These are phyloP conservation scores for Caenorhabditis sp. DNA, from an alignment of 2,888 invertebrate genomes.

Conservation along the genomic window DNA sequence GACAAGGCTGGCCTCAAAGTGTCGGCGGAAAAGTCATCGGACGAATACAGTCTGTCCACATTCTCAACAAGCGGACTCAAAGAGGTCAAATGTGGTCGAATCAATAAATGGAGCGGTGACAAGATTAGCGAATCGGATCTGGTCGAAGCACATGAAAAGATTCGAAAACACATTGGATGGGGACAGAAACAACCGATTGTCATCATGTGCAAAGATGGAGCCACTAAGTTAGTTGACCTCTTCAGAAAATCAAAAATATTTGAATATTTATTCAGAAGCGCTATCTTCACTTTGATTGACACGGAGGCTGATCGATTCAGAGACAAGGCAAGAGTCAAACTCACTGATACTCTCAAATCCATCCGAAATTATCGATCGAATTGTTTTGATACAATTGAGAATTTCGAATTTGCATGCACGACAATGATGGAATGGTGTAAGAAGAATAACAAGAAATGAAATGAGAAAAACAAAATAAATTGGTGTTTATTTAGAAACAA, in stretches of 20 bases:
- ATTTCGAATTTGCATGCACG: slow-evolving; percentile 16
- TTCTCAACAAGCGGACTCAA: slow-evolving; percentile 11
- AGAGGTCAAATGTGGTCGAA: slow-evolving; percentile 12
- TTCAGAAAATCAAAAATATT: too few species aligned
- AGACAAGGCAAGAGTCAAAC: slow-evolving; percentile 12
- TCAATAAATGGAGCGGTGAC: slow-evolving; percentile 4
- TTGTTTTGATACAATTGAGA: slow-evolving; percentile 20
- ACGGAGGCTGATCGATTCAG: slow-evolving; percentile 32
- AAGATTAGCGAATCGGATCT: slow-evolving; percentile 3
- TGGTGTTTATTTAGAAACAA: too few species aligned
- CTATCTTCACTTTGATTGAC: slow-evolving; percentile 29
- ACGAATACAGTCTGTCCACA: slow-evolving; percentile 6
- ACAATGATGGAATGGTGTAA: slow-evolving; percentile 19
- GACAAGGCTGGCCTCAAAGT: not conserved
- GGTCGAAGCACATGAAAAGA: slow-evolving; percentile 21
- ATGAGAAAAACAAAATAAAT: too few species aligned
- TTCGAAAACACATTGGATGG: slow-evolving; percentile 27
- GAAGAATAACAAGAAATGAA: slow-evolving; percentile 13
- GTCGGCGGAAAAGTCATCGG: not conserved
- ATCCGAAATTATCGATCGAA: slow-evolving; percentile 26
- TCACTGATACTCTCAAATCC: slow-evolving; percentile 23
- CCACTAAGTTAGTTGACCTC: too few species aligned
- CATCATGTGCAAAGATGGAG: slow-evolving; percentile 30
- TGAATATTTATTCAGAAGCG: slow-evolving; percentile 15
- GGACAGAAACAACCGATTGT: slow-evolving; percentile 24